These are phyloP conservation scores for Paramisgurnus dabryanus DNA, from an alignment of 2,113 vertebrate genomes.

Conservation along the genomic window DNA sequence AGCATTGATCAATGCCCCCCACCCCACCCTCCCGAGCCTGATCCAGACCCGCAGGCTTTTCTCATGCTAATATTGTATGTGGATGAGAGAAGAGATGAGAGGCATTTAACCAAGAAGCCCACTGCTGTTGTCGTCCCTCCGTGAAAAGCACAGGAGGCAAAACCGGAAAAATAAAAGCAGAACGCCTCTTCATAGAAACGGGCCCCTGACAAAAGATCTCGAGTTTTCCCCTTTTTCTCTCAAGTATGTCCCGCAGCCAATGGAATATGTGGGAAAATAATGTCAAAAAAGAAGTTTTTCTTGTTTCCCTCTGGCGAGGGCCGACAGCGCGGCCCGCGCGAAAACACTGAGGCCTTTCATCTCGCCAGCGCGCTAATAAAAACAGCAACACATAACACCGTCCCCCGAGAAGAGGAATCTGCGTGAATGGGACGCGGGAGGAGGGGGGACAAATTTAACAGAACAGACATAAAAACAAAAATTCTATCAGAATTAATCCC, in stretches of 20 bases:
- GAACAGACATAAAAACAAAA: constrained; percentile 59
- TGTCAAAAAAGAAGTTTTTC: constrained; percentile 72
- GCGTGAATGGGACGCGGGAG: constrained; percentile 66
- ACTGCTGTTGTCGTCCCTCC: constrained; percentile 54
- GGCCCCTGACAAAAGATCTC: constrained; percentile 56
- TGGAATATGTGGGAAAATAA: constrained; percentile 81
- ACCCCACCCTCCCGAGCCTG: neutral
- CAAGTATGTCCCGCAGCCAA: constrained; percentile 71
- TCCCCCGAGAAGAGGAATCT: constrained; percentile 70
- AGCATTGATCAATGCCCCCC: constrained; percentile 17
- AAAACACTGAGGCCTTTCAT: constrained; percentile 73
- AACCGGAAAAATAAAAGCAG: constrained; percentile 64
- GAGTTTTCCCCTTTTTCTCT: constrained; percentile 72
- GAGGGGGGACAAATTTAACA: constrained; percentile 52
- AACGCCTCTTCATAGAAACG: constrained; percentile 67
- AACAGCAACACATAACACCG: constrained; percentile 78
- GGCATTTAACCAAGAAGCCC: constrained; percentile 56
- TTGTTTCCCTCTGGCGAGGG: constrained; percentile 63
- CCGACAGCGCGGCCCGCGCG: constrained; percentile 56
- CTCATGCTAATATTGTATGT: constrained; percentile 35
- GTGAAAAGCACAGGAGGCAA: constrained; percentile 61
- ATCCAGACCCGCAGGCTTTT: constrained; percentile 20
- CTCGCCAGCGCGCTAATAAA: constrained; percentile 72
- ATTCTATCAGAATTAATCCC: constrained; percentile 57
- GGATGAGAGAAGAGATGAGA: constrained; percentile 47